These are phyloP conservation scores for Cassiopea andromeda DNA, from an alignment of 30 jellyfish, hydroid and myxozoan species.

Conservation along the genomic window DNA sequence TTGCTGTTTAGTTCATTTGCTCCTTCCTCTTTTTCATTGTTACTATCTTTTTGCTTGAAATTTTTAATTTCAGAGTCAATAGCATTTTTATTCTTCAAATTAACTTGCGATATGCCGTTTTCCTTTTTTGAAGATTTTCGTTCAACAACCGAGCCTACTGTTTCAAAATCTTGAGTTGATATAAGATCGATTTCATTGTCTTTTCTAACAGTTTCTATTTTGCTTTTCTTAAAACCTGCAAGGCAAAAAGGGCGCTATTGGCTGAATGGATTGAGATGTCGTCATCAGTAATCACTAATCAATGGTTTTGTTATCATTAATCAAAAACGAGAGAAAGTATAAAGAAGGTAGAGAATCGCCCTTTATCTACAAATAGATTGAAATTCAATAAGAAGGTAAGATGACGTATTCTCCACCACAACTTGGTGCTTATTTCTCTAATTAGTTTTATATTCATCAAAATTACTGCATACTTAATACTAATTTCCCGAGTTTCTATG, in stretches of 20 bases:
- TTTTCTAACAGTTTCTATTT: slow-evolving; percentile 47
- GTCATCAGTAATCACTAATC: too few relatives aligned
- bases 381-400: too few relatives aligned
- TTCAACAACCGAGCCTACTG: slow-evolving; percentile 69
- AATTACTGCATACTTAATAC: too few relatives aligned
- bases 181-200: slow-evolving; percentile 51
- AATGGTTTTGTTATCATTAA: too few relatives aligned
- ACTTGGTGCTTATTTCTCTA: too few relatives aligned
- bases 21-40: slow-evolving; percentile 9
- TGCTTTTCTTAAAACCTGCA: slow-evolving; percentile 43
- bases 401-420: too few relatives aligned
- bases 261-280: not conserved
- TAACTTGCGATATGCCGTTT: not conserved
- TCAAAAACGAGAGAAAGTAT: too few relatives aligned
- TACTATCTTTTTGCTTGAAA: slow-evolving; percentile 13
- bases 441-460: too few relatives aligned
- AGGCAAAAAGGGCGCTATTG: not conserved
- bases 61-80: not conserved
- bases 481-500: too few relatives aligned
- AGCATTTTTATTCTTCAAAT: not conserved
- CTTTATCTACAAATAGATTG: too few relatives aligned
- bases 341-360: too few relatives aligned
- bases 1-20: not conserved
- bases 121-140: slow-evolving; percentile 16
- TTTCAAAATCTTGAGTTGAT: slow-evolving; percentile 47